Evolutionary conservation across 2,113 vertebrate genomes (phyloP).

Genomic region (Balaeniceps rex): DNA sequence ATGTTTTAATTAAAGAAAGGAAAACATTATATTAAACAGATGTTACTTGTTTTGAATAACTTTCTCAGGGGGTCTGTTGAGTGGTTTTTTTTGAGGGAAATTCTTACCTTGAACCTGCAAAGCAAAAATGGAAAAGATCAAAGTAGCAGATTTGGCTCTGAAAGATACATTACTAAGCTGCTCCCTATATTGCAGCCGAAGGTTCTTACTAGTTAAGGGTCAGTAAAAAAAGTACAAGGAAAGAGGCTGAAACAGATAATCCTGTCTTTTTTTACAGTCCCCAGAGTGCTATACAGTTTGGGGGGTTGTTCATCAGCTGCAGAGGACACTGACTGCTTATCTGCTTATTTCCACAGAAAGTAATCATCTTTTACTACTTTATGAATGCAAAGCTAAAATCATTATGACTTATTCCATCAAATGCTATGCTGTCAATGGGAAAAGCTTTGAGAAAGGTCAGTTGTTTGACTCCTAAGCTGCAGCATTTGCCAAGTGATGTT

Average conservation of each 20-base stretch:
- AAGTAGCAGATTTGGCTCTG: background rate
- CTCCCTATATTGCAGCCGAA: background rate
- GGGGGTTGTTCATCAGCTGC: slow-evolving; percentile 2
- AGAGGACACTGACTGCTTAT: background rate
- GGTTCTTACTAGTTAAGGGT: background rate
- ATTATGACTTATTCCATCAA: slow-evolving; percentile 47
- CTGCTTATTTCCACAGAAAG: slow-evolving; percentile 3
- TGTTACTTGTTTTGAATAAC: background rate
- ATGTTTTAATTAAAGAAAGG: background rate
- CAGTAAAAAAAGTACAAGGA: background rate
- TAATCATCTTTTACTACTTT: background rate
- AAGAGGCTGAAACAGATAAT: slow-evolving; percentile 9
- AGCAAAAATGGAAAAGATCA: background rate
- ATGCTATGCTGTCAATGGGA: background rate
- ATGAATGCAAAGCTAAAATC: slow-evolving; percentile 35
- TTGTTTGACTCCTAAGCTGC: background rate
- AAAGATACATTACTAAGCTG: background rate
- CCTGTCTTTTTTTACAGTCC: background rate
- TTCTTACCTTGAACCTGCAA: background rate
- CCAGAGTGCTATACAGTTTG: background rate
- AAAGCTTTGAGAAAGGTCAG: slow-evolving; percentile 37
- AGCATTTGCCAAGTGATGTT: background rate
- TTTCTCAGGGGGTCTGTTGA: background rate
- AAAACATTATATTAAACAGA: background rate
- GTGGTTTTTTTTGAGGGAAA: background rate